Evolutionary conservation across 2,797 vertebrate species (phyloP).

Genomic region (Gymnothorax reevesii): DNA sequence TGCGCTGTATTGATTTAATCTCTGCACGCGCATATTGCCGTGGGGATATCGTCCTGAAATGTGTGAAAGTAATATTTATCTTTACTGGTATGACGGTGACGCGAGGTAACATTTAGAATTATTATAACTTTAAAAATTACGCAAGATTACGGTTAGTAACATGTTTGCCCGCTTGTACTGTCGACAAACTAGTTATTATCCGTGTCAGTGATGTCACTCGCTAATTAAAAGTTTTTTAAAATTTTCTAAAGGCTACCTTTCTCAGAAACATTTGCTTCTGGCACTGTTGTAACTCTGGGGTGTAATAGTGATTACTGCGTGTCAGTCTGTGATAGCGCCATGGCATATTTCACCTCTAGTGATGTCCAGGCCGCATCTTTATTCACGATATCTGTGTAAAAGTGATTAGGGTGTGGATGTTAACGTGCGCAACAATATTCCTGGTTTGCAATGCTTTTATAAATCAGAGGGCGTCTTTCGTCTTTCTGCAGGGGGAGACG

Average conservation of each 20-base stretch:
- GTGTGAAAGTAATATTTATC: background rate
- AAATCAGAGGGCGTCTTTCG: background rate
- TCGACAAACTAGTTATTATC: background rate
- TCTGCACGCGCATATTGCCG: background rate
- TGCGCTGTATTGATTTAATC: background rate
- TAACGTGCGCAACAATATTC: background rate
- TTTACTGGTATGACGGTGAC: background rate
- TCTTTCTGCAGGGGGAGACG: slow-evolving; percentile 75
- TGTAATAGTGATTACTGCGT: background rate
- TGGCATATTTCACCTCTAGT: no score
- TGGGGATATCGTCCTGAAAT: background rate
- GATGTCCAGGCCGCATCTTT: no score
- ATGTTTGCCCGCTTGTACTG: background rate
- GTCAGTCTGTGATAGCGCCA: background rate
- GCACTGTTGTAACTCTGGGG: background rate
- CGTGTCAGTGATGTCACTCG: background rate
- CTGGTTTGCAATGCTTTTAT: no score
- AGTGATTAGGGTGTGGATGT: background rate
- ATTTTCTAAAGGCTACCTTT: no score
- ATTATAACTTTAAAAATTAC: background rate
- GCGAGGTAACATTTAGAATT: background rate
- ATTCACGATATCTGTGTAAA: background rate
- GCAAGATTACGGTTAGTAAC: background rate
- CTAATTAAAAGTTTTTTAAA: background rate
- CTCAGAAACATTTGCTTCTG: no score